Base-by-base conservation (phyloP, 2,888 invertebrate species). In the Neoitamus cyanurus region DNA sequence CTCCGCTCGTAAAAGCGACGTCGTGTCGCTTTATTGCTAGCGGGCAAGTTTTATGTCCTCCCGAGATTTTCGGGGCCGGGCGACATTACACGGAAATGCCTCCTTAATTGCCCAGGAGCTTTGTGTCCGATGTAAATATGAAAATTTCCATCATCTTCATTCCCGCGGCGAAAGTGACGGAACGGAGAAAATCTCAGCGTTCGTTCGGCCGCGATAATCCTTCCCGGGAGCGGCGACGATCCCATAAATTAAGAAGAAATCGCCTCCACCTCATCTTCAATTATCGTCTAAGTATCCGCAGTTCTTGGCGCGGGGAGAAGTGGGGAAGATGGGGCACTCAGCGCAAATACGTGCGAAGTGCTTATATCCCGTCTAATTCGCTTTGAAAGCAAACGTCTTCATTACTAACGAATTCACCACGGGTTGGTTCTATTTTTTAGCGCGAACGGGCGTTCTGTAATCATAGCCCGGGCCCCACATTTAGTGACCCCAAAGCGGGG, bases 301-400 rank as follows among this genome's bases (percentile, higher is more conserved):
- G 15, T 70, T 30, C 70, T 70, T 6, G 34, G 25, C 25, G 15
- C 9, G n/a, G 30, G 28, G 28, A 34, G 75, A 3, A 20, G 11
- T 2, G n/a, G 31, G 13, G 30, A 28, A 70, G 11, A 28, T n/a
- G 42, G 42, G n/a, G 9, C n/a, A 48, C 42, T 48, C 13, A 58
- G 15, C 69, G 36, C 36, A 82, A 82, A 82, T 68, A 69, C 69
- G 82, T 82, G 82, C 82, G 25, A 82, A 82, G 69, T 82, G 82
- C 25, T 82, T 82, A 82, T 69, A 82, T 42, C 69, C 69, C 7
- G 37, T 69, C 69, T 69, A 69, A 82, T 69, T 82, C 82, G 69
- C 82, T 69, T 36, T 69, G 82, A 82, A 82, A 82, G 82, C 20
- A 82, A 82, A 69, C 82, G 82, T 36, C 37, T 82, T 69, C 82